These are phyloP conservation scores for Montipora efflorescens DNA, from an alignment of 64 coral and sea anemone species.

Conservation along the genomic window DNA sequence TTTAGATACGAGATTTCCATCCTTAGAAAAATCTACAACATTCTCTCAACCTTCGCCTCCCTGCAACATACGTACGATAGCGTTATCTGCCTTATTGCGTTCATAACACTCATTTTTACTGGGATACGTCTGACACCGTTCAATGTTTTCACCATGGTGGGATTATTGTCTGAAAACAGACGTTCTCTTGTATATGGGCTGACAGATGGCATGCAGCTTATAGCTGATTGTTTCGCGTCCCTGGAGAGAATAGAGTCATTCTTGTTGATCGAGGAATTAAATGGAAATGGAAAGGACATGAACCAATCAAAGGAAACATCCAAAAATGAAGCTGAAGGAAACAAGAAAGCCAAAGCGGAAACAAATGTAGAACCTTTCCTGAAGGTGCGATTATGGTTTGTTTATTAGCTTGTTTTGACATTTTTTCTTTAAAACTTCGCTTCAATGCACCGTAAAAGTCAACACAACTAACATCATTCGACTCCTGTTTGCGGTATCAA, in stretches of 20 bases:
- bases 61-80: slow-evolving; percentile 94
- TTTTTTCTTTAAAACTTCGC: no score
- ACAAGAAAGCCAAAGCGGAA: not conserved
- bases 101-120: slow-evolving; percentile 91
- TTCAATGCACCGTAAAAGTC: no score
- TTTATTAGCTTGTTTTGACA: no score
- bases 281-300: slow-evolving; percentile 17
- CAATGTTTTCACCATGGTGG: slow-evolving; percentile 95
- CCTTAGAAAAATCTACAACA: slow-evolving; percentile 89
- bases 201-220: slow-evolving; percentile 94
- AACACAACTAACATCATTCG: no score
- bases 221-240: slow-evolving; percentile 95
- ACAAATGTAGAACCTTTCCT: not conserved
- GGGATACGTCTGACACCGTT: slow-evolving; percentile 90
- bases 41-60: slow-evolving; percentile 90
- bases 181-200: slow-evolving; percentile 91
- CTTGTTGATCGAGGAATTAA: slow-evolving; percentile 88
- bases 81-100: slow-evolving; percentile 93
- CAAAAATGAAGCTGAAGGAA: slow-evolving; percentile 2
- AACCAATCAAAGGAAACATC: not conserved
- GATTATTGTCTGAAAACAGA: slow-evolving; percentile 90
- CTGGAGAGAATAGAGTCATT: slow-evolving; percentile 90
- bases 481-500: no score
- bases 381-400: slow-evolving; percentile 1
- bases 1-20: slow-evolving; percentile 76